Conservation (phyloP, 1,140 invertebrate genomes). For the Hydropsyche tenuis region DNA sequence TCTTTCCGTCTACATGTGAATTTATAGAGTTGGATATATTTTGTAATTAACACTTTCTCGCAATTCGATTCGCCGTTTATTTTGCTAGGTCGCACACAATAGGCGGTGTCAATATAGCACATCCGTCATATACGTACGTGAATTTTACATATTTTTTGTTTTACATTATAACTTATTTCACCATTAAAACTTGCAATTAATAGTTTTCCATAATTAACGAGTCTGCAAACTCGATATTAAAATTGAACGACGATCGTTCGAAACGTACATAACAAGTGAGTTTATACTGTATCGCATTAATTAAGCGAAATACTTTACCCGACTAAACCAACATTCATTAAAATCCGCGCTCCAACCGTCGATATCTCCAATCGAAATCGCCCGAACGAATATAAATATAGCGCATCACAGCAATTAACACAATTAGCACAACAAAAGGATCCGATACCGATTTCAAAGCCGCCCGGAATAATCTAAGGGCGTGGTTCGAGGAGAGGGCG, state of each 20-base stretch:
- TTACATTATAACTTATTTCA: background rate
- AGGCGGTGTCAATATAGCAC: background rate
- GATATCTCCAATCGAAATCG: too few relatives aligned
- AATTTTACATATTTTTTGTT: background rate
- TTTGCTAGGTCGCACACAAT: background rate
- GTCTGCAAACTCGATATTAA: too few relatives aligned
- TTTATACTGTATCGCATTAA: too few relatives aligned
- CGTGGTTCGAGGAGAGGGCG: background rate
- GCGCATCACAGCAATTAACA: conserved; percentile 12
- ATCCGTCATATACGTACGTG: background rate
- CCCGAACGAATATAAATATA: too few relatives aligned
- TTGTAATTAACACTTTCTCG: conserved; percentile 35
- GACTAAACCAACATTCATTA: too few relatives aligned
- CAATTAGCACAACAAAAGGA: conserved; percentile 27
- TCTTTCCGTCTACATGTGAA: background rate
- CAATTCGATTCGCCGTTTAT: conserved; percentile 26
- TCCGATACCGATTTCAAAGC: background rate
- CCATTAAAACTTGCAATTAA: too few relatives aligned
- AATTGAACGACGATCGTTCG: too few relatives aligned
- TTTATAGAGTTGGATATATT: background rate
- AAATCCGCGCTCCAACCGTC: too few relatives aligned
- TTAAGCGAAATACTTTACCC: too few relatives aligned
- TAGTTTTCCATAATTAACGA: too few relatives aligned
- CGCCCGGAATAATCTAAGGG: background rate
- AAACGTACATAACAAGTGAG: too few relatives aligned